Evolutionary conservation across 2,113 vertebrate species (phyloP), one percentile per base, ranked within the genome.

Genomic region (Gopherus evgoodei): DNA sequence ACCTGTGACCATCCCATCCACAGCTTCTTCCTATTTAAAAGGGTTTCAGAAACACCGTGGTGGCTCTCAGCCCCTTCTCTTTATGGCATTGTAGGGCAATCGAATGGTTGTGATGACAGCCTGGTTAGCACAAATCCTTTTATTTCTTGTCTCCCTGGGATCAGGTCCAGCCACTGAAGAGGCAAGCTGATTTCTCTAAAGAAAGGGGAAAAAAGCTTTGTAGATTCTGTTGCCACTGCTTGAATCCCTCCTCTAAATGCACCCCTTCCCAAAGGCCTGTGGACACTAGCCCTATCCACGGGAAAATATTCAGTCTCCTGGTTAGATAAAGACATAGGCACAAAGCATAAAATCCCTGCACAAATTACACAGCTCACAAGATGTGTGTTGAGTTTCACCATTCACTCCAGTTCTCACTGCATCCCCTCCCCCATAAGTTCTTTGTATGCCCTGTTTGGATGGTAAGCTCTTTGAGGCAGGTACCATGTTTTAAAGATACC

Each of bases 121-220:
- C 42, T 78, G 81, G 35, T 52, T 57, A 13, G 9, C 22, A 49
- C 11, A 85, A 31, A 44, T 8, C n/a, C 78, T 53, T 14, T 50
- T 0, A 0, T 0, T 0, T 17, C n/a, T 31, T 47, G 2, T 35
- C 31, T 83, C 22, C 27, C 14, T 22, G 22, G 5, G 1, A 22
- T 75, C 65, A 22, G 59, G 16, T 86, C 38, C 38, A 5, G 78
- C 49, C 44, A 6, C 38, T 50, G 10, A 19, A 62, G 29, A 19
- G 19, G 31, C 27, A 35, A 8, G 50, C 76, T 44, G 38, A 38
- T 24, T 75, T 75, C n/a, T 42, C 69, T 24, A 75, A 75, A 75
- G 69, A 42, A 75, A 75, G 38, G 38, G 69, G 38, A 24, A 75
- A 42, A 22, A 42, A n/a, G 35, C 38, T 75, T 62, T 24, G 17